Base-by-base conservation (phyloP, 1,140 invertebrate genomes). In the Drosophila ironensis region DNA sequence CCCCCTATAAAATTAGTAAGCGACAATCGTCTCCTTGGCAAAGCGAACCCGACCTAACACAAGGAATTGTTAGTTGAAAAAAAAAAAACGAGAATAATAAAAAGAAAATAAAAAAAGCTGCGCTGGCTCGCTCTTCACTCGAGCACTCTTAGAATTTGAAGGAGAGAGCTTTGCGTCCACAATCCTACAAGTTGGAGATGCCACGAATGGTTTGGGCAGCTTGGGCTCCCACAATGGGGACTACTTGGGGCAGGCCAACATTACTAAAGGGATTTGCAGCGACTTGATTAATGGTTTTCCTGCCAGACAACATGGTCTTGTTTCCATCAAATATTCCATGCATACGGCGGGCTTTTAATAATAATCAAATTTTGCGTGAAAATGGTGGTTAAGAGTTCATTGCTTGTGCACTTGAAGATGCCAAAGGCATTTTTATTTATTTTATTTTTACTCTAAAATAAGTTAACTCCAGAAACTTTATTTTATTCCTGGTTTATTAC, bases 31-130 rank as follows among this genome's bases (percentile, higher is more conserved):
- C 19, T 25, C 25, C 56, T 48, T 63, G 30, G 20, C 27, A 46
- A 38, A 33, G 17, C 50, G 60, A 73, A 75, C 78, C 33, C 78
- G 78, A 84, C 78, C 78, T 84, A 86, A 78, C 78, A 56, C 80
- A 84, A 84, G 59, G 25, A 47, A 63, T 72, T 63, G 56, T 51
- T 61, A 44, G 68, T 71, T 71, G 19, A 38, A 60, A 54, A 35
- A 70, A 84, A 82, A 33, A 33, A 12, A 11, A 1, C 9, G n/a
- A n/a, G n/a, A n/a, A n/a, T n/a, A n/a, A 30, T 8, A 33, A 33
- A 12, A 12, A 14, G 0, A 33, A 33, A 3, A 33, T 12, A 33
- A 52, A 35, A 35, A 70, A 84, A 82, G 60, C 76, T 84, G 50
- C 63, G 45, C 48, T 17, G 14, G 20, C 17, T 60, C 33, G 33